Base-by-base conservation (phyloP, 2,888 invertebrate species). In the Kuschelorhynchus macadamiae region DNA sequence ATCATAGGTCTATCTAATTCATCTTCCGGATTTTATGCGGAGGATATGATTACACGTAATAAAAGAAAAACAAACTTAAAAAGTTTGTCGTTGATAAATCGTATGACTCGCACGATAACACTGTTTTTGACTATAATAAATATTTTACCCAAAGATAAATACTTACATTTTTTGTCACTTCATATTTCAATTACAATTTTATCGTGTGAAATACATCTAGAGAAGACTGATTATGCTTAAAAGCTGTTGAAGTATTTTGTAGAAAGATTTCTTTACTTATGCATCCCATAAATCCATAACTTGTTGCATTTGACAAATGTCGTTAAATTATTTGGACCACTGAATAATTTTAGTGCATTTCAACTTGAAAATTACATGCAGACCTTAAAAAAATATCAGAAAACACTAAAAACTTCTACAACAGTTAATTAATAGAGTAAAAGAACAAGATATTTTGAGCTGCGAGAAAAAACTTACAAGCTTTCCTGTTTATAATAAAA, bases 211-310 rank as follows among this genome's bases (percentile, higher is more conserved):
- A 25, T 7, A 25, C 25, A 25, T 25, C 7, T 25, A 25, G 25
- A 25, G 3, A 25, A 25, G 25, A 25, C 7, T 5, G 25, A 25
- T 25, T 25, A 25, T 25, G 56, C 56, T 42, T 12, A 56, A 36
- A 8, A 11, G 1, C 11, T 41, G 5, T 21, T 56, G n/a, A 18
- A 41, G n/a, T 56, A 56, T 21, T 64, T 65, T 39, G 42, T 59
- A 17, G 50, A 56, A 32, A 57, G 57, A 20, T 68, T 68, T 57
- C 50, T 46, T 18, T 25, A 30, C 42, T 41, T 62, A 7, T 50
- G 52, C 47, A 12, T 68, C 50, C 20, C 70, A 60, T 32, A 60
- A 63, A 30, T 71, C 61, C 66, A 68, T 33, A 67, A 67, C 18
- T 65, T 46, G 30, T 11, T 57, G 9, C 57, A 57, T 17, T 18